Conservation (phyloP, 2,797 vertebrate species). For the Dermochelys coriacea region DNA sequence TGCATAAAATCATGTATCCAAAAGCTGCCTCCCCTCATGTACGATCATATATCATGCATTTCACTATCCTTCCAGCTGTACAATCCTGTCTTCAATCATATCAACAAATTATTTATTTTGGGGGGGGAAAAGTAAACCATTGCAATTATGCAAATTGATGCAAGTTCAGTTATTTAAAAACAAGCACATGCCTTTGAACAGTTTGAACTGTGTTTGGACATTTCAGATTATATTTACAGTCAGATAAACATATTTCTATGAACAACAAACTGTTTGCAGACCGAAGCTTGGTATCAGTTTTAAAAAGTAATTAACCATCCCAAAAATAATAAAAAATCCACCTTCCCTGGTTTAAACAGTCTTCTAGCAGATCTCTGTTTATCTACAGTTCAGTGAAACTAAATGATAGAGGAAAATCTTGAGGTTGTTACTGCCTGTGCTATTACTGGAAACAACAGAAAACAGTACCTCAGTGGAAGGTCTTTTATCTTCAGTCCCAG, state of each 20-base stretch:
- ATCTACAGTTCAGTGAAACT: not conserved
- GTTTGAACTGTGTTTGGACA: not conserved
- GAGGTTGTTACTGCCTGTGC: not conserved
- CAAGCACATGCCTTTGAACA: not conserved
- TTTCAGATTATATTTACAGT: not conserved
- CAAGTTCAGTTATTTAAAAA: not conserved
- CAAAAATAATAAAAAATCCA: not conserved
- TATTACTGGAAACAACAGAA: not conserved
- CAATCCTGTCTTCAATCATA: not conserved
- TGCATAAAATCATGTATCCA: not conserved
- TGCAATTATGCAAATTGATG: not conserved
- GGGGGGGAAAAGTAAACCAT: not conserved
- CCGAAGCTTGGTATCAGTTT: not conserved
- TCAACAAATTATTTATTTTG: not conserved
- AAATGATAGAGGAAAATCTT: not conserved
- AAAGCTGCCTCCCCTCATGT: not conserved
- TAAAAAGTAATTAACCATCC: not conserved
- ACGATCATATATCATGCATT: not conserved
- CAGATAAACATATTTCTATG: not conserved
- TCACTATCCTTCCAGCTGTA: not conserved
- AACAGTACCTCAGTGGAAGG: not conserved
- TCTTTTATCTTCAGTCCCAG: not conserved
- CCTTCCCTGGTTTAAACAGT: not conserved
- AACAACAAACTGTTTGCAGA: conserved; percentile 1
- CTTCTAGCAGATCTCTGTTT: not conserved